Evolutionary conservation across 2,888 invertebrate genomes (phyloP), one percentile per base, ranked within the genome.

Genomic region (Poecilus cupreus): DNA sequence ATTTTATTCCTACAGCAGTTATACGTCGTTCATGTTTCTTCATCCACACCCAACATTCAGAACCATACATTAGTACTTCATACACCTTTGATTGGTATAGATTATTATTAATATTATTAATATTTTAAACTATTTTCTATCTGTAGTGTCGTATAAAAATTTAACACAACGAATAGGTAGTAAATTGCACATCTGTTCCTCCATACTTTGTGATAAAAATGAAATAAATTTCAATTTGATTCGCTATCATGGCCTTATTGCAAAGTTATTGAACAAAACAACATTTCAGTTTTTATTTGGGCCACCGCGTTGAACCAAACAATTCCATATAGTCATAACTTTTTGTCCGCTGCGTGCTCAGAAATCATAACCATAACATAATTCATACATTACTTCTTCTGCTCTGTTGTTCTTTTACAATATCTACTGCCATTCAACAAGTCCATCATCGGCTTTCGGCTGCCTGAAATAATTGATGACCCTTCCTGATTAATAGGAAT

Each of bases 321-420:
- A 60, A 60, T 60, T 60, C 60, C 60, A 60, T 60, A 26, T 60
- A 60, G 60, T 26, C 43, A 60, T 60, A 5, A 26, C 11, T 60
- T 60, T 60, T 60, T 60, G 26, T 13, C 13, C 10, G 60, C 24
- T 60, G 60, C 60, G 60, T 60, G 60, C 60, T 24, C 26, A 60
- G 60, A 60, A 60, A 60, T 60, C 60, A 60, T 60, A 60, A 60
- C 60, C 26, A 60, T 54, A 5, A 54, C 18, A 54, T 60, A 60
- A 60, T 24, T 13, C 22, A 57, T 57, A 57, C 57, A 57, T 22
- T 22, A n/a, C 22, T 60, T 60, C 26, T 60, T 60, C 64, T 51
- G 51, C 37, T 24, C 13, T 11, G 6, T 18, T 51, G 18, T 51
- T 18, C 51, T 18, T 43, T 43, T 43, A 51, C 18, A 51, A 13